Conservation (phyloP, 2,888 invertebrate genomes). For the Polietes domitor region DNA sequence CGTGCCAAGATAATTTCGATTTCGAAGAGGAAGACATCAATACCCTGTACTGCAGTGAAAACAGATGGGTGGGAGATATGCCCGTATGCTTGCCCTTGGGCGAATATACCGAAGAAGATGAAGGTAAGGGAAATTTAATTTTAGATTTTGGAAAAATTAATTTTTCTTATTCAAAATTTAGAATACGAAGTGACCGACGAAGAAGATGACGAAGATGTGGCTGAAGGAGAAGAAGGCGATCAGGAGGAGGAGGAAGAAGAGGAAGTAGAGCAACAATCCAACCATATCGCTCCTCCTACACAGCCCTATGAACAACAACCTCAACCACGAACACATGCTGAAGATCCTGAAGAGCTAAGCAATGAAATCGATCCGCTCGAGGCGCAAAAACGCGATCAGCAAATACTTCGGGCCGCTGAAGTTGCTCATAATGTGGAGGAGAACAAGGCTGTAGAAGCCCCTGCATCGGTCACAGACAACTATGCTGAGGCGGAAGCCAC, state of each 20-base stretch:
- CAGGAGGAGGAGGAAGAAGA: slow-evolving; percentile 48
- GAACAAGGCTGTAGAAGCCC: neutral
- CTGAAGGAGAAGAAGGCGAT: slow-evolving; percentile 60
- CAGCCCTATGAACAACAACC: slow-evolving; percentile 61
- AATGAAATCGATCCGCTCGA: slow-evolving; percentile 61
- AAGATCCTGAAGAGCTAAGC: slow-evolving; percentile 49
- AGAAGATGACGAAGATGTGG: slow-evolving; percentile 60
- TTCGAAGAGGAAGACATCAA: slow-evolving; percentile 81
- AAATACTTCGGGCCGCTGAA: slow-evolving; percentile 4
- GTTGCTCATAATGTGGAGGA: slow-evolving; percentile 8
- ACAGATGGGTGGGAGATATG: slow-evolving; percentile 83
- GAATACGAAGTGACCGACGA: slow-evolving; percentile 64
- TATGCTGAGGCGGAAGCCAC: slow-evolving; percentile 71
- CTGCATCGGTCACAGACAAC: slow-evolving; percentile 68
- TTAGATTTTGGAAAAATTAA: neutral
- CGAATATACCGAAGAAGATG: slow-evolving; percentile 72
- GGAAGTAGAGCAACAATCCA: slow-evolving; percentile 32
- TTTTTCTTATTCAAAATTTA: slow-evolving; percentile 37
- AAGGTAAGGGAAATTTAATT: slow-evolving; percentile 48
- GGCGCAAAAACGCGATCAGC: neutral
- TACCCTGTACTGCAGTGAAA: slow-evolving; percentile 83
- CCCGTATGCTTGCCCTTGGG: slow-evolving; percentile 81
- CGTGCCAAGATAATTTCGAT: slow-evolving; percentile 82
- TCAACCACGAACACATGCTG: neutral
- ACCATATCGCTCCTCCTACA: slow-evolving; percentile 68